A percentile compares a stretch with the other conserved stretches of the same genome.
Conservation (phyloP, 2,888 invertebrate genomes). For the Chloroclystis v-ata region DNA sequence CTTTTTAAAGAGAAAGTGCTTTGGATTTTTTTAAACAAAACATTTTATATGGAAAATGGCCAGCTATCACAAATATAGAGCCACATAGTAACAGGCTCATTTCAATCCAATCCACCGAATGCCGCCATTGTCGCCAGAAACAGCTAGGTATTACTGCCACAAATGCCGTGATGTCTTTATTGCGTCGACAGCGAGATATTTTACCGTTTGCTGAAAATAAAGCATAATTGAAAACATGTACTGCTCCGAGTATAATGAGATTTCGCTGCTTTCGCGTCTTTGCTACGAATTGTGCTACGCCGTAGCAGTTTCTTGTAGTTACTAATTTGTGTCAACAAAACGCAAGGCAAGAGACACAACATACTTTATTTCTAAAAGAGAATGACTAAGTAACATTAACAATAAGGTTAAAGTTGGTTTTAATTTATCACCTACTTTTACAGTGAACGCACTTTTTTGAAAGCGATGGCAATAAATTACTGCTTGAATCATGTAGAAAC, state of each 20-base stretch:
- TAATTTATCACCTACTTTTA: no score
- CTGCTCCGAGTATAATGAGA: conserved; percentile 5
- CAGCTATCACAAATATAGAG: conserved; percentile 27
- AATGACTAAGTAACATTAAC: no score
- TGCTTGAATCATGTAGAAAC: no score
- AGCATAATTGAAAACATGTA: conserved; percentile 1
- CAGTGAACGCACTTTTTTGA: no score
- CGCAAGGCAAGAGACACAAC: no score
- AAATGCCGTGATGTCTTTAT: conserved; percentile 32
- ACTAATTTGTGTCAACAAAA: no score
- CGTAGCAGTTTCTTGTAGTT: background rate
- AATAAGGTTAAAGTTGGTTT: no score
- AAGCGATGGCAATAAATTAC: no score
- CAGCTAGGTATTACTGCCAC: conserved; percentile 43
- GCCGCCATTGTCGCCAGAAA: conserved; percentile 31
- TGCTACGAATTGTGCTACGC: background rate
- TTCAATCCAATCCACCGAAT: conserved; percentile 39
- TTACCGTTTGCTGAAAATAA: conserved; percentile 14
- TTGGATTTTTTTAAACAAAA: no score
- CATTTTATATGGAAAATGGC: no score
- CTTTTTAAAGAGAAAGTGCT: no score
- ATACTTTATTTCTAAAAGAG: no score
- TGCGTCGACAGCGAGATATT: conserved; percentile 7
- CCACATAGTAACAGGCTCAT: conserved; percentile 39
- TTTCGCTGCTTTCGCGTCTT: conserved; percentile 1